phyloP scores from a whole-genome alignment of 1,140 invertebrate genomes.

The Theocolax elegans region DNA sequence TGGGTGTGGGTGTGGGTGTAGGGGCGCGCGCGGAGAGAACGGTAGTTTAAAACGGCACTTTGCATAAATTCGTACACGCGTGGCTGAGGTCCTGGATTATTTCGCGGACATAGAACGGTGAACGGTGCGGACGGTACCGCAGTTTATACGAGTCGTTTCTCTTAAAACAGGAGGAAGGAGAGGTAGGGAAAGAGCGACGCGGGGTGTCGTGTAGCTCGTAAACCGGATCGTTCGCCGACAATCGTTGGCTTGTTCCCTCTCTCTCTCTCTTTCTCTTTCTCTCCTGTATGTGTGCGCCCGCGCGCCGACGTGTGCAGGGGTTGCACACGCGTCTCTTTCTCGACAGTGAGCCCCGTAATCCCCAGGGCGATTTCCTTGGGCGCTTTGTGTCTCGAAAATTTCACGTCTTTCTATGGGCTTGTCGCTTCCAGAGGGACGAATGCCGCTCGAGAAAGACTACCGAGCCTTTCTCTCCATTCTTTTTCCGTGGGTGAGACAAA shows the following conservation, averaged over 20 bases:
- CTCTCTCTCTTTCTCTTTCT: not conserved
- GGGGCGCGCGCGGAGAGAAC: too few relatives aligned
- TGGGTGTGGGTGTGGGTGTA: too few relatives aligned
- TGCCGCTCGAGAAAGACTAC: slow-evolving; percentile 20
- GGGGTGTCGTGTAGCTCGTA: slow-evolving; percentile 30
- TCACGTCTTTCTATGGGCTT: not conserved
- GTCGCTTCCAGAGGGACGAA: slow-evolving; percentile 6
- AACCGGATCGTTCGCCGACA: slow-evolving; percentile 43
- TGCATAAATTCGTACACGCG: too few relatives aligned
- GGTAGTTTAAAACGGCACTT: too few relatives aligned
- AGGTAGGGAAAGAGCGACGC: too few relatives aligned
- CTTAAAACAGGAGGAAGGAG: too few relatives aligned
- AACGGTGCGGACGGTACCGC: too few relatives aligned
- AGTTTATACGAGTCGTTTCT: too few relatives aligned
- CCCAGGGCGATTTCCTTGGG: slow-evolving; percentile 20
- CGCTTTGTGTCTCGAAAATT: slow-evolving; percentile 19
- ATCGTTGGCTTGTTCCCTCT: slow-evolving; percentile 33
- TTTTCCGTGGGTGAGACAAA: not conserved
- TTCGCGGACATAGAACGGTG: too few relatives aligned
- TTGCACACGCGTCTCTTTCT: too few relatives aligned
- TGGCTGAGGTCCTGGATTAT: too few relatives aligned
- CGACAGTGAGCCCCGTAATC: slow-evolving; percentile 18
- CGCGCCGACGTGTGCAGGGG: not conserved
- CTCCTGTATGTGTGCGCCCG: not conserved
- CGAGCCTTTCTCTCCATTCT: not conserved